These are phyloP conservation scores for Microcebus murinus DNA, from an alignment of 2,113 vertebrate genomes.

Conservation along the genomic window DNA sequence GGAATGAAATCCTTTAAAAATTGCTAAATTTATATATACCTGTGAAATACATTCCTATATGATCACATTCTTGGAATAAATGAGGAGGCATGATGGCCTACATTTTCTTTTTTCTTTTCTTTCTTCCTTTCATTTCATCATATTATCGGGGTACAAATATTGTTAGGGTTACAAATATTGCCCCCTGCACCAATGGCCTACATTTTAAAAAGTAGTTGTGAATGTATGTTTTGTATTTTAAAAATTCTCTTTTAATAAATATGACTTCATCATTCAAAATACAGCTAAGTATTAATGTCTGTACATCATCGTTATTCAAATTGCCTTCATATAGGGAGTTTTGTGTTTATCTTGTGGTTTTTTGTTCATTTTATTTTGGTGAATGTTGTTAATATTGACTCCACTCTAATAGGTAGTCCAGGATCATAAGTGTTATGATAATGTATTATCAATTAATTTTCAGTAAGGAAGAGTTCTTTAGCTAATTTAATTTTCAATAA, in stretches of 20 bases:
- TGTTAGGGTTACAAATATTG: no score
- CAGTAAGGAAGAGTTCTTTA: not conserved
- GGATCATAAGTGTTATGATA: not conserved
- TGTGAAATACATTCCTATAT: not conserved
- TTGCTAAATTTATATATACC: not conserved
- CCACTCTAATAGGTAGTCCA: not conserved
- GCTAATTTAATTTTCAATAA: slow-evolving; percentile 17
- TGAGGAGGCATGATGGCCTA: not conserved
- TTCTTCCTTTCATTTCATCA: no score
- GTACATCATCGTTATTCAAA: not conserved
- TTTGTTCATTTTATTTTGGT: not conserved
- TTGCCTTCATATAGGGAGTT: not conserved
- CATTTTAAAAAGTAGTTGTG: not conserved
- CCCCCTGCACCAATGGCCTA: not conserved
- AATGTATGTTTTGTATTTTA: not conserved
- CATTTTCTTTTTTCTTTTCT: not conserved
- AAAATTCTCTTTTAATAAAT: not conserved
- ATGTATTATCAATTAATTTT: not conserved
- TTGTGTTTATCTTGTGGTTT: not conserved
- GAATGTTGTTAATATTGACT: not conserved
- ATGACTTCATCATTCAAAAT: not conserved
- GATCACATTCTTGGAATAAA: not conserved
- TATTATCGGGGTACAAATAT: no score
- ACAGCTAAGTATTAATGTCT: not conserved
- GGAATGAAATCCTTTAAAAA: not conserved